Conservation (phyloP, 2,888 invertebrate species). For the Phytoseiulus persimilis region DNA sequence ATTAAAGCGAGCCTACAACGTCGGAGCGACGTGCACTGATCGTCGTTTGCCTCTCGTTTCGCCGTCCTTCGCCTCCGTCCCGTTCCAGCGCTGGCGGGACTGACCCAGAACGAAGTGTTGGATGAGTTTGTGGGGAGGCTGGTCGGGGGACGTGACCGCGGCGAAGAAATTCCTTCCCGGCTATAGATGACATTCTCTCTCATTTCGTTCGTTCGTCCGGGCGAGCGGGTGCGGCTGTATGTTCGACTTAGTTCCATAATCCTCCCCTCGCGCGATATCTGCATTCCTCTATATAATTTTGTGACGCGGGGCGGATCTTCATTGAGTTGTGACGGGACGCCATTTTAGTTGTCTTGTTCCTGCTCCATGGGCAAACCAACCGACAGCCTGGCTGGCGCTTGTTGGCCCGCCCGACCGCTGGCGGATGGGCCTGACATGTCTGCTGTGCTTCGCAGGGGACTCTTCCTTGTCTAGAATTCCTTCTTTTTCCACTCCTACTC, state of each 20-base stretch:
- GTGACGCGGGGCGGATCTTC: not conserved
- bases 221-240: not conserved
- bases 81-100: no score
- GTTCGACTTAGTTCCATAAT: not conserved
- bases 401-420: not conserved
- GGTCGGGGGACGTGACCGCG: not conserved
- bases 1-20: no score
- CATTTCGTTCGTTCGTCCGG: not conserved
- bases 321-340: not conserved
- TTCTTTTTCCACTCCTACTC: not conserved
- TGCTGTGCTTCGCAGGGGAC: not conserved
- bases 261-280: not conserved
- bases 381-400: not conserved
- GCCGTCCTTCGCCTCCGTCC: no score
- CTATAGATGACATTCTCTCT: not conserved
- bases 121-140: not conserved
- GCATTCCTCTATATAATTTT: not conserved
- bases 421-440: not conserved
- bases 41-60: no score
- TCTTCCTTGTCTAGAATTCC: not conserved
- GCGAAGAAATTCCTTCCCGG: not conserved
- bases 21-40: no score
- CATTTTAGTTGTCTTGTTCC: not conserved
- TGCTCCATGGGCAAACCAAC: not conserved
- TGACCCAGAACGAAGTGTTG: no score